Percentiles rank a stretch among this genome's conserved stretches.
These are phyloP conservation scores for Athetis lepigone DNA, from an alignment of 2,888 invertebrate species.

Conservation along the genomic window DNA sequence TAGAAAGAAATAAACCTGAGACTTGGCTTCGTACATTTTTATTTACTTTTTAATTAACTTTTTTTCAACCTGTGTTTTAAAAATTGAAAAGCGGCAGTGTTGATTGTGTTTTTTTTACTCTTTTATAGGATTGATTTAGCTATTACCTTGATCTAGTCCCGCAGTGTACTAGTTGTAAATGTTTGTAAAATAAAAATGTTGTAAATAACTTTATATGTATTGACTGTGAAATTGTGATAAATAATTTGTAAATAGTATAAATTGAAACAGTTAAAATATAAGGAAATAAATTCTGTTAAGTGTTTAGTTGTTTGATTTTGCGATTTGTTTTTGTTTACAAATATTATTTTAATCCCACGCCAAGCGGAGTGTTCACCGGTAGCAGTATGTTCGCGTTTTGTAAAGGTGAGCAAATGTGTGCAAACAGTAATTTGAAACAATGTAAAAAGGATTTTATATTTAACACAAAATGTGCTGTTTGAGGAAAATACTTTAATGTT, in stretches of 20 bases:
- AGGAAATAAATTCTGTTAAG: conserved; percentile 70
- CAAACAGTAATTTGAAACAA: conserved; percentile 48
- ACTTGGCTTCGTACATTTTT: conserved; percentile 14
- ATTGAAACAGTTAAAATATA: conserved; percentile 68
- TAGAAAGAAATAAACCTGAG: conserved; percentile 33
- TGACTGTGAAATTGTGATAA: conserved; percentile 86
- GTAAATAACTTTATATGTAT: conserved; percentile 78
- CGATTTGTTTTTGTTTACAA: conserved; percentile 21
- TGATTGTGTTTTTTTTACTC: neutral
- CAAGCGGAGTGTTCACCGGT: conserved; percentile 16
- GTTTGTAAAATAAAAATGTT: conserved; percentile 63
- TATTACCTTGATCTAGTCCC: conserved; percentile 19
- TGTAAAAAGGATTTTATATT: conserved; percentile 36
- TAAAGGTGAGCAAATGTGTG: conserved; percentile 44
- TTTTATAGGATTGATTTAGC: neutral
- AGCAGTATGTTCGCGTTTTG: conserved; percentile 22
- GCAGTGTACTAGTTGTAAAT: conserved; percentile 54
- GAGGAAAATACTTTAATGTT: conserved; percentile 2
- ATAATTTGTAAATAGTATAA: conserved; percentile 78
- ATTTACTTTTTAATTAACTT: conserved; percentile 31
- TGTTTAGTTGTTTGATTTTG: conserved; percentile 56
- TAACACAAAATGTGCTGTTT: conserved; percentile 20
- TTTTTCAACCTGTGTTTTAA: neutral
- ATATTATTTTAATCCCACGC: conserved; percentile 25
- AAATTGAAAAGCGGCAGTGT: neutral